Conservation (phyloP, 2,888 invertebrate genomes). For the Ornithoptera alexandrae region DNA sequence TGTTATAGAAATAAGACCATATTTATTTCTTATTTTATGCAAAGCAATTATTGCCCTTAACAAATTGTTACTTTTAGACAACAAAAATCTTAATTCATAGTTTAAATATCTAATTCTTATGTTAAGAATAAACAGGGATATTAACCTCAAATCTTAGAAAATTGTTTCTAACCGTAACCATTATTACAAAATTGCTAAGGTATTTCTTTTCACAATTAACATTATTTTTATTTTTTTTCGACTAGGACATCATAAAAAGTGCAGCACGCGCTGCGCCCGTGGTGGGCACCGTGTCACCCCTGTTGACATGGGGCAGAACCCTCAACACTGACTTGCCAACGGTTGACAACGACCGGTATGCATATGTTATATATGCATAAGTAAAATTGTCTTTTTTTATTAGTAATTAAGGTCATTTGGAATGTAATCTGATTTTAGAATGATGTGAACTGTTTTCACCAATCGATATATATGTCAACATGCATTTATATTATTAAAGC, state of each 20-base stretch:
- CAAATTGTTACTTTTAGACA: too few relatives aligned
- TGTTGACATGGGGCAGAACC: constrained; percentile 73
- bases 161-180: not conserved
- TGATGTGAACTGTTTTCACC: constrained; percentile 3
- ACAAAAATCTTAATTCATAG: too few relatives aligned
- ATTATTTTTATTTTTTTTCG: constrained; percentile 36
- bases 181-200: not conserved
- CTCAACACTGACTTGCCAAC: constrained; percentile 69
- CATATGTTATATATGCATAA: constrained; percentile 56
- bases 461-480: constrained; percentile 10
- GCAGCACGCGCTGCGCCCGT: constrained; percentile 74
- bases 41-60: too few relatives aligned
- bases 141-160: too few relatives aligned
- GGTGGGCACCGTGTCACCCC: constrained; percentile 74
- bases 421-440: not conserved
- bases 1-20: too few relatives aligned
- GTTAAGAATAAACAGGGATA: too few relatives aligned
- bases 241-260: constrained; percentile 64
- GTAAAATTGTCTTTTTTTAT: not conserved
- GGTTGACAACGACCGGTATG: constrained; percentile 60
- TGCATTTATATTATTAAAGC: constrained; percentile 23
- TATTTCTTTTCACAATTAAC: not conserved
- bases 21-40: too few relatives aligned
- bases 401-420: not conserved
- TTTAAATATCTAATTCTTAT: too few relatives aligned